phyloP scores from a whole-genome alignment of 2,888 invertebrate species.

The Pegoplata infirma region DNA sequence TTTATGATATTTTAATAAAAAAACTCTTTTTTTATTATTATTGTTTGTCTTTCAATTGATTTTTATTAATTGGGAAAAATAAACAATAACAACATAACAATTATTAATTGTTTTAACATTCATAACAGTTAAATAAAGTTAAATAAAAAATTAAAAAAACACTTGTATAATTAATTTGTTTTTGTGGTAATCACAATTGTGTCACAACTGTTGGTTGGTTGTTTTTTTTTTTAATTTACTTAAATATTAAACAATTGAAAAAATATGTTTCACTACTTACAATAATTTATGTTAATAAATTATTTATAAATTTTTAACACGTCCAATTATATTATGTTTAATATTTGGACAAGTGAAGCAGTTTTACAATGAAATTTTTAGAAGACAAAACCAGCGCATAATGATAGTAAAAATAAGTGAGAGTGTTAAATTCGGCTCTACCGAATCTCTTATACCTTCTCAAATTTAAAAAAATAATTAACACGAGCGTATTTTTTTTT shows the following conservation, averaged over 20 bases:
- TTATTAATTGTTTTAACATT: conserved; percentile 32
- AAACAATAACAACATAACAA: background rate
- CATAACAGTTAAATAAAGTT: conserved; percentile 11
- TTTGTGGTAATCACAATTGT: background rate
- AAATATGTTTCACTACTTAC: background rate
- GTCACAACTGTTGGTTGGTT: background rate
- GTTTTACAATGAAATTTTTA: too few species aligned
- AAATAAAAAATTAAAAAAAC: background rate
- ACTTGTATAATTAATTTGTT: background rate
- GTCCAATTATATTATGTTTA: background rate
- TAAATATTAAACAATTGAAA: background rate
- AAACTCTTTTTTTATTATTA: too few species aligned
- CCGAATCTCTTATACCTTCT: too few species aligned
- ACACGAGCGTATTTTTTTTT: too few species aligned
- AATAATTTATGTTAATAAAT: background rate
- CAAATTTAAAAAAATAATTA: too few species aligned
- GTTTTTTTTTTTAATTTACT: background rate
- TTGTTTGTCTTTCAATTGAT: background rate
- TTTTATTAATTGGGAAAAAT: background rate
- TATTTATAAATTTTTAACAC: background rate
- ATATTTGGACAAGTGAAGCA: background rate
- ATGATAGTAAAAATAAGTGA: too few species aligned
- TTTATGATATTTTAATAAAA: background rate
- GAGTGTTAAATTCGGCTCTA: too few species aligned
- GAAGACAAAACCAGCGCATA: too few species aligned